These are phyloP conservation scores for Antechinus flavipes DNA, from an alignment of 2,113 vertebrate species.

Conservation along the genomic window DNA sequence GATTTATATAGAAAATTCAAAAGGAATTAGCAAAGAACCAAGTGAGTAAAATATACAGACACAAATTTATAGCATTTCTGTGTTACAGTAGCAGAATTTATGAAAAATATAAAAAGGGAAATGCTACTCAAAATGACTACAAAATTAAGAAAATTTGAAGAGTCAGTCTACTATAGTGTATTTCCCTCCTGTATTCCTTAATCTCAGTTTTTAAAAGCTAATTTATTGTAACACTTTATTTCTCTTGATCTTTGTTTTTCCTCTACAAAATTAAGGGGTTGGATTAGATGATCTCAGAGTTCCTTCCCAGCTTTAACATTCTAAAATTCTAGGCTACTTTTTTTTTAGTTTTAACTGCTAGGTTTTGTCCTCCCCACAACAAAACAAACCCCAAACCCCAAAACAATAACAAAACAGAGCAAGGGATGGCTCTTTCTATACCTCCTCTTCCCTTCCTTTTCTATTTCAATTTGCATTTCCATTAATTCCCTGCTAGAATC, in stretches of 20 bases:
- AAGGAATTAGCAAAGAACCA: not conserved
- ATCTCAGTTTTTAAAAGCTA: not conserved
- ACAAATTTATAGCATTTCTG: not conserved
- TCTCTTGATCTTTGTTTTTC: conserved; percentile 2
- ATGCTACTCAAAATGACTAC: not conserved
- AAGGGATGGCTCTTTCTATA: not conserved
- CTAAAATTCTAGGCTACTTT: not conserved
- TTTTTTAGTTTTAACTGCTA: not conserved
- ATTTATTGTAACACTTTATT: not conserved
- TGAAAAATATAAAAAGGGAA: not conserved
- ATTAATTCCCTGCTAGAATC: not conserved
- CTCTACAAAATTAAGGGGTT: not conserved
- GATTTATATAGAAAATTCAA: not conserved
- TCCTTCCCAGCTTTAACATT: not conserved
- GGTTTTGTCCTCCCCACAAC: not conserved
- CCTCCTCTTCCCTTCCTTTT: not conserved
- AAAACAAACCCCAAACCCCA: not conserved
- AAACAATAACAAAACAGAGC: not conserved
- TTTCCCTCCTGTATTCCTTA: not conserved
- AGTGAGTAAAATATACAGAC: not conserved
- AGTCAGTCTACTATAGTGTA: not conserved
- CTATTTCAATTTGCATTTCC: not conserved
- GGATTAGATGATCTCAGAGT: not conserved
- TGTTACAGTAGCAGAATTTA: not conserved
- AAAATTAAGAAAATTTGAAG: not conserved